Evolutionary conservation across 2,797 vertebrate genomes (phyloP), one percentile per base, ranked within the genome.

Genomic region (Molossus alvarezi): DNA sequence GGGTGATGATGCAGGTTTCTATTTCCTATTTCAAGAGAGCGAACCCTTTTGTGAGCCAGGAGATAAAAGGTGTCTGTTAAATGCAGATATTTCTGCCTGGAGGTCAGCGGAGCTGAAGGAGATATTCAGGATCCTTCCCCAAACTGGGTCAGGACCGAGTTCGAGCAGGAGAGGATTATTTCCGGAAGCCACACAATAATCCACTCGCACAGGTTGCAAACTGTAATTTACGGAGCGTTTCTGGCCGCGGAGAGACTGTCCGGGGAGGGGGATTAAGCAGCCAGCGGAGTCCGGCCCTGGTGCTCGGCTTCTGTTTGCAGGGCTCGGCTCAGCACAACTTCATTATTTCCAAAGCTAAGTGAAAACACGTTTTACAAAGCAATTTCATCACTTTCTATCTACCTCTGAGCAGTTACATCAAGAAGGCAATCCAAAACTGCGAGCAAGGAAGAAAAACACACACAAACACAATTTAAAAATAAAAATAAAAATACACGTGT

Each of bases 151-250:
- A 37, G 77, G 95, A 96, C 79, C 91, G 57, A 62, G 92, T 96
- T 97, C 67, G 95, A 86, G 90, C 86, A 95, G 94, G 94, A 95
- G 96, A 87, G 87, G 90, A 67, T 96, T 97, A 92, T 97, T 97
- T 97, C 55, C 53, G 91, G 84, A 69, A 89, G 67, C 83, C 48
- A 41, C 67, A 79, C 81, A 77, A 85, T 95, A 91, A 95, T 95
- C 95, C 91, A 95, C 84, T 96, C 94, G 79, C 76, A 69, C 73
- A 84, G 76, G 58, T 72, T 90, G 93, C 95, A 97, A 90, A 91
- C 85, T 45, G 12, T 83, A 94, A 93, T 96, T 55, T 76, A 77
- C 51, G 45, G 29, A 18, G 55, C 23, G 1, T 91, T 94, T 95
- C 73, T 55, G 25, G 86, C 48, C 55, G 89, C 73, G 29, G 37